Evolutionary conservation across 2,888 invertebrate species (phyloP), one percentile per base, ranked within the genome.

Genomic region (Leistus spinibarbis): DNA sequence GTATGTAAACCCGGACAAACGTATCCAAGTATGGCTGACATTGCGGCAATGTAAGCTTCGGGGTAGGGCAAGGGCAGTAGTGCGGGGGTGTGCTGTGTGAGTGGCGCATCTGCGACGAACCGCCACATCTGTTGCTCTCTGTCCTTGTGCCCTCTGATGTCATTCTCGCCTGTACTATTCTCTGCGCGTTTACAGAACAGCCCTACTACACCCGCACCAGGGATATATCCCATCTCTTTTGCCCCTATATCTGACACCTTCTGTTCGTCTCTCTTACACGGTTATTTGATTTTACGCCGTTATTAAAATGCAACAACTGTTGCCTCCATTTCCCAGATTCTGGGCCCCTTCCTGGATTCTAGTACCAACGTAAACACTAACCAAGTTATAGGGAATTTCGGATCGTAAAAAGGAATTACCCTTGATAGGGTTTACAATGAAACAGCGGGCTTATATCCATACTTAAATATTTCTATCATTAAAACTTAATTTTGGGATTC

Each of bases 241-340:
- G 3, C 40, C 40, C 66, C 16, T 64, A 16, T 23, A 22, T 24
- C 23, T 9, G 5, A 63, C 16, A 23, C 64, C 64, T 24, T 22
- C 3, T 19, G 2, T 40, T 22, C 57, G 27, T 20, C 17, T 54
- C 64, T 10, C 64, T 40, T 54, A 64, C 66, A 16, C 19, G 66
- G 67, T 73, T 66, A 73, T 73, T 73, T 73, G 73, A 73, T 73
- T 73, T 73, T 67, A 60, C 62, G 67, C 73, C 67, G 57, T 73
- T 73, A 73, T 73, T 73, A 73, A 73, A 73, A 73, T 73, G 67
- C 73, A 73, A 73, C 73, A 73, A 73, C 73, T 73, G 73, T 73
- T 73, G 73, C 73, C 73, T 60, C 73, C 62, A 73, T 73, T 73
- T 73, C 73, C 60, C 13, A 23, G 23, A 22, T 40, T 40, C 27